Evolutionary conservation across 2,797 vertebrate genomes (phyloP).

Genomic region (Smutsia gigantea): DNA sequence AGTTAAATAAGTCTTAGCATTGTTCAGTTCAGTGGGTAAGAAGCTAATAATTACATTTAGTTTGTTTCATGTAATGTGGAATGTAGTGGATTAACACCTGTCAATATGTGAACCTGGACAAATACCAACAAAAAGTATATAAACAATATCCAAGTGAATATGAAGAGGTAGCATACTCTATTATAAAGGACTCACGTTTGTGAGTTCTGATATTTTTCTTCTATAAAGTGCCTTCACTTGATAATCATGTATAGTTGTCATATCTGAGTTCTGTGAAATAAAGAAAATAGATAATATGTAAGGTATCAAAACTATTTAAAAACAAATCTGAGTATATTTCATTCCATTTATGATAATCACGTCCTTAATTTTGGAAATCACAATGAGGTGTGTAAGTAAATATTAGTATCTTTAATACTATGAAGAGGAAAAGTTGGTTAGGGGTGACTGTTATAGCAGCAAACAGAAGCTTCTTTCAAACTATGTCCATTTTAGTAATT

Average conservation of each 20-base stretch:
- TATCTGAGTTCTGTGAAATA: conserved; percentile 55
- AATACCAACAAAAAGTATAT: conserved; percentile 39
- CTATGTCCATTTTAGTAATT: conserved; percentile 26
- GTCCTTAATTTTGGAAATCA: conserved; percentile 51
- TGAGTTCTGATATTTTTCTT: conserved; percentile 42
- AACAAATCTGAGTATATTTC: conserved; percentile 43
- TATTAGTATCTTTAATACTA: conserved; percentile 10
- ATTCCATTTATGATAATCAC: conserved; percentile 36
- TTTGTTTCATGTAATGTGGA: conserved; percentile 53
- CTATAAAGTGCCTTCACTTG: conserved; percentile 38
- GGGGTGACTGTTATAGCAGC: not conserved
- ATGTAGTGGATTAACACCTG: conserved; percentile 29
- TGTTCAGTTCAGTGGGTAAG: conserved; percentile 46
- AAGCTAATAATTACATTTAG: conserved; percentile 58
- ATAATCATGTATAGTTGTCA: conserved; percentile 47
- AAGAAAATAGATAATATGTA: conserved; percentile 54
- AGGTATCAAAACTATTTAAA: not conserved
- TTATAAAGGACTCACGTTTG: conserved; percentile 47
- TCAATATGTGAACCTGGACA: conserved; percentile 33
- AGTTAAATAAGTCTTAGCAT: conserved; percentile 32
- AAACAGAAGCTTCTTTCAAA: conserved; percentile 3
- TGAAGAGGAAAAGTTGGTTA: conserved; percentile 40
- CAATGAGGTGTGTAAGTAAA: conserved; percentile 5
- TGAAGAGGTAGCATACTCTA: not conserved
- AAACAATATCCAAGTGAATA: conserved; percentile 54